These are phyloP conservation scores for Larimichthys polyactis DNA, from an alignment of 2,113 vertebrate genomes.

Conservation along the genomic window DNA sequence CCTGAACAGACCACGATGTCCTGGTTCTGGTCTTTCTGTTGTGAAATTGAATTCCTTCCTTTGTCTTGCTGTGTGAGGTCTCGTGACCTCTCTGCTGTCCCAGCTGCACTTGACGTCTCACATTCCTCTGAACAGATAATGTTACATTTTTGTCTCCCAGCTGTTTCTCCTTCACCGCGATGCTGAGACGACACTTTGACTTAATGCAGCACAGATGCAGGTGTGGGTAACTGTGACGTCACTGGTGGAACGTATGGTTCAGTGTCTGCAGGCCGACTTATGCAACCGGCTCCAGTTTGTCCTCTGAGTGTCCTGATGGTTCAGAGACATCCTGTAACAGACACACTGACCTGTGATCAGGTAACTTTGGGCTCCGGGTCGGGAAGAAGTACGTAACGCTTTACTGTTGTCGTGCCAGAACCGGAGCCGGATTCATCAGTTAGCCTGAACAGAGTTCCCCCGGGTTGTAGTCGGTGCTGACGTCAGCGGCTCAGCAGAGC, in stretches of 20 bases:
- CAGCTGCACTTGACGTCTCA: background rate
- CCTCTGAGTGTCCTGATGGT: background rate
- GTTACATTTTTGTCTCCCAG: conserved; percentile 38
- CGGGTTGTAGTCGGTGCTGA: no score
- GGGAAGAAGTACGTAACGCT: no score
- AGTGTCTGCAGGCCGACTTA: background rate
- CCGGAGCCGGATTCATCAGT: no score
- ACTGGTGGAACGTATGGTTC: background rate
- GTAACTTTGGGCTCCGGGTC: no score
- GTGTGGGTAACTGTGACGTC: conserved; percentile 29
- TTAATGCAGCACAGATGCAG: conserved; percentile 54
- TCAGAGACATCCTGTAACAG: no score
- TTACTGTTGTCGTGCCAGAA: no score
- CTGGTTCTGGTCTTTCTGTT: no score
- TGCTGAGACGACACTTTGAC: conserved; percentile 26
- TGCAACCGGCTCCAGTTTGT: background rate
- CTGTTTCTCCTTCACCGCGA: conserved; percentile 28
- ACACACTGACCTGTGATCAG: no score
- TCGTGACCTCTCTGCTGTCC: background rate
- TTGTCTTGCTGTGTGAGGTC: background rate
- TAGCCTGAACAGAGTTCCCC: no score
- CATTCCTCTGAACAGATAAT: conserved; percentile 23
- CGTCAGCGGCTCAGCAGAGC: no score
- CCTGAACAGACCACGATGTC: no score
- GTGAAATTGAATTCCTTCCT: no score